Evolutionary conservation across 1,140 invertebrate genomes (phyloP).

Genomic region (Drosophila nikananu): DNA sequence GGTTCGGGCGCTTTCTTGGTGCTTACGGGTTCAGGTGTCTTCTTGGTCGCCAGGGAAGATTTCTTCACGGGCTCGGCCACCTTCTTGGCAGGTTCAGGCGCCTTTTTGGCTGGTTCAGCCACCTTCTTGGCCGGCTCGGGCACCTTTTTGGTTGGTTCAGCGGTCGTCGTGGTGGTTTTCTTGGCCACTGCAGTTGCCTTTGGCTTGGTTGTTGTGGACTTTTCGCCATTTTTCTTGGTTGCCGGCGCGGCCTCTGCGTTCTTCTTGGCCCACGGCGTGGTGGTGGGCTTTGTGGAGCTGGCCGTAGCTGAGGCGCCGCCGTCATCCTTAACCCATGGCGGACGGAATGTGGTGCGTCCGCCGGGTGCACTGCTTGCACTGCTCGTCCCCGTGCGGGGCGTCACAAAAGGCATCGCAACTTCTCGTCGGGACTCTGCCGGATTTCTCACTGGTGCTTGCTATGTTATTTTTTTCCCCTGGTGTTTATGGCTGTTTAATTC

Average conservation of each 20-base stretch:
- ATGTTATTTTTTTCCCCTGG: conserved; percentile 23
- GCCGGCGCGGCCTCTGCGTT: conserved; percentile 36
- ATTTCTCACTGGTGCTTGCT: conserved; percentile 13
- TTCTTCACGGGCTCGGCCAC: conserved; percentile 46
- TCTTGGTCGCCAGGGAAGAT: conserved; percentile 50
- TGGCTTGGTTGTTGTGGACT: conserved; percentile 41
- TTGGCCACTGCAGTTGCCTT: conserved; percentile 43
- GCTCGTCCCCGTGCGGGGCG: conserved; percentile 67
- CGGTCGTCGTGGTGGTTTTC: conserved; percentile 26
- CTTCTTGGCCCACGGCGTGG: conserved; percentile 87
- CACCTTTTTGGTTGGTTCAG: conserved; percentile 32
- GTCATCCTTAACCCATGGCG: conserved; percentile 93
- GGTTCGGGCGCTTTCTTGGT: conserved; percentile 62
- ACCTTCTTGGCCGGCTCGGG: conserved; percentile 28
- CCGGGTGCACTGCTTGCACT: conserved; percentile 76
- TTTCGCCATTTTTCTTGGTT: conserved; percentile 80
- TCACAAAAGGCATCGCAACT: conserved; percentile 77
- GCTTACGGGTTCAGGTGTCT: conserved; percentile 50
- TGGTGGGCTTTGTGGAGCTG: conserved; percentile 86
- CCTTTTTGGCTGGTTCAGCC: conserved; percentile 32
- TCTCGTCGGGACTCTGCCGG: conserved; percentile 30
- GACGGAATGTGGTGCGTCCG: conserved; percentile 89
- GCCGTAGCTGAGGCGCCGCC: conserved; percentile 84
- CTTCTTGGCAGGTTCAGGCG: conserved; percentile 40
- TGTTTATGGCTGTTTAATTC: conserved; percentile 41